These are phyloP conservation scores for Mus spicilegus DNA, from an alignment of 2,113 vertebrate genomes.

Conservation along the genomic window DNA sequence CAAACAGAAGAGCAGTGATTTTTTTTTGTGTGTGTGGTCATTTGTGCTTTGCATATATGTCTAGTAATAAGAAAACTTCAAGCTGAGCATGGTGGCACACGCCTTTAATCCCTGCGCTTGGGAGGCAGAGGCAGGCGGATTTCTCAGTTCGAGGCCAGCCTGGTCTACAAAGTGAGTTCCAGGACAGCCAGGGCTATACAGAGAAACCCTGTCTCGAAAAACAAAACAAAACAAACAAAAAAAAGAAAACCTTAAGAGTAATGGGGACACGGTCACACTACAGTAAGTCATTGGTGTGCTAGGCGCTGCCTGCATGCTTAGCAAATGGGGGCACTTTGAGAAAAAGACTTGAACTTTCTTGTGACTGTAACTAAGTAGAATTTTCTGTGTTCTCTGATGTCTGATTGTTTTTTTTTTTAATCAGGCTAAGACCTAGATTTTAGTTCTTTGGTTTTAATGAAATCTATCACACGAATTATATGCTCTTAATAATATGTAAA, in stretches of 20 bases:
- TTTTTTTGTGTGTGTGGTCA: background rate
- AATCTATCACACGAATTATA: slow-evolving; percentile 32
- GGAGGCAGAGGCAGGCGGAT: no score
- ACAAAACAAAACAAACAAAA: no score
- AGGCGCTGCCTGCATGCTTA: background rate
- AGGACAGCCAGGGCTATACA: no score
- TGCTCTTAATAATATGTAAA: background rate
- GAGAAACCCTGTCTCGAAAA: no score
- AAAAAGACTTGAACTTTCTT: background rate
- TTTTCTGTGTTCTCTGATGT: background rate
- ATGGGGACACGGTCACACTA: background rate
- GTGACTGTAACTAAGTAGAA: background rate
- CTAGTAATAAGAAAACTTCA: background rate
- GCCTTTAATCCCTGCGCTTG: no score
- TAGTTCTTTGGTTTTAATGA: background rate
- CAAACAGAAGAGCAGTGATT: background rate
- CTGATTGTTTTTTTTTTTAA: slow-evolving; percentile 26
- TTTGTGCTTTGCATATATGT: background rate
- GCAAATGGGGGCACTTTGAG: background rate
- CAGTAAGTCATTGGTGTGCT: background rate
- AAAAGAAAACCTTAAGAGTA: background rate
- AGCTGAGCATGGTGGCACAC: no score
- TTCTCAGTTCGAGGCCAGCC: no score
- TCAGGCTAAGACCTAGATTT: background rate
- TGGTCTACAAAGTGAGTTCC: no score